These are phyloP conservation scores for Anser cygnoides DNA, from an alignment of 2,113 vertebrate species.

Conservation along the genomic window DNA sequence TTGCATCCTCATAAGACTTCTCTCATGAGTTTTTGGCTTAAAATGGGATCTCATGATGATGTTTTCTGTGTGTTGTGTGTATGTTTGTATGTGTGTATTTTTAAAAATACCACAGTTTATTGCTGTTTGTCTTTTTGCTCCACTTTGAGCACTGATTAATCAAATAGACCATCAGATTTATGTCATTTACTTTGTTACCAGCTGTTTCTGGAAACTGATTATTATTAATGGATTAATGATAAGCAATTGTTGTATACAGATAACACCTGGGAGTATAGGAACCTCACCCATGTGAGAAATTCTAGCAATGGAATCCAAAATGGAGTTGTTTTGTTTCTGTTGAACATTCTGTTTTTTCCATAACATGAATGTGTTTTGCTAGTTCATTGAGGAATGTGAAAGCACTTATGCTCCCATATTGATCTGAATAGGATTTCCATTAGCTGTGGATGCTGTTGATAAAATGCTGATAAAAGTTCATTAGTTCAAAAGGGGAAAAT, in stretches of 20 bases:
- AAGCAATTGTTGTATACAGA: background rate
- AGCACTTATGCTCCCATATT: background rate
- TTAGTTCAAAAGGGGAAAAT: background rate
- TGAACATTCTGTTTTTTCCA: background rate
- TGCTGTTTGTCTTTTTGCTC: background rate
- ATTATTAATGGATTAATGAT: background rate
- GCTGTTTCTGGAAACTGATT: background rate
- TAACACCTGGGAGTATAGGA: background rate
- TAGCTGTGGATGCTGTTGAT: background rate
- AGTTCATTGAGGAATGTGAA: background rate
- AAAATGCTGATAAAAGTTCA: background rate
- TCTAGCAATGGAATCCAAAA: background rate
- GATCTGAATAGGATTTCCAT: background rate
- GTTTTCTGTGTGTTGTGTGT: background rate
- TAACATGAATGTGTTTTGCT: background rate
- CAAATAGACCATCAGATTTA: background rate
- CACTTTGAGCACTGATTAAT: background rate
- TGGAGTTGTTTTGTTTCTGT: background rate
- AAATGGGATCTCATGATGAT: background rate
- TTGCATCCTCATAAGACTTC: background rate
- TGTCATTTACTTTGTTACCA: background rate
- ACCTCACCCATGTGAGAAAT: background rate
- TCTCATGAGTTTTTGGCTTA: background rate
- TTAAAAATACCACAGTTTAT: background rate
- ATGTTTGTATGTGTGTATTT: background rate